These are phyloP conservation scores for Neoascia interrupta DNA, from an alignment of 2,888 invertebrate species.

Conservation along the genomic window DNA sequence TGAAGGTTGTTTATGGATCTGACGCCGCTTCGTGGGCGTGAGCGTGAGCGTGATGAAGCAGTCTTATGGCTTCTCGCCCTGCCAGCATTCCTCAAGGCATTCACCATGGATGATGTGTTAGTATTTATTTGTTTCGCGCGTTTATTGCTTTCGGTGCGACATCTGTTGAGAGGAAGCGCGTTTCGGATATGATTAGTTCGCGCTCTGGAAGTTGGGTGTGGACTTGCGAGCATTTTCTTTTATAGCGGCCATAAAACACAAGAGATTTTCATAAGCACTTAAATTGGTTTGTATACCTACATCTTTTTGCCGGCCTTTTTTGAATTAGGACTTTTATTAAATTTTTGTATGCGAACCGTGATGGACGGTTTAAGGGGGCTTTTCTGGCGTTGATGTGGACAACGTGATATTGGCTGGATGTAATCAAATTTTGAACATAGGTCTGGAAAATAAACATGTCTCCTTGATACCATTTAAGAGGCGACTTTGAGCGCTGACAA, in stretches of 20 bases:
- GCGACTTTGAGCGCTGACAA: too few species aligned
- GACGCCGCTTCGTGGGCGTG: neutral
- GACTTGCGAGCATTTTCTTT: neutral
- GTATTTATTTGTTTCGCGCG: constrained; percentile 33
- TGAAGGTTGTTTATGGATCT: constrained; percentile 45
- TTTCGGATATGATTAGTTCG: too few species aligned
- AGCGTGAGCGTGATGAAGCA: too few species aligned
- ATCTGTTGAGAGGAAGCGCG: constrained; percentile 20
- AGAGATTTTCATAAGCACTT: constrained; percentile 33
- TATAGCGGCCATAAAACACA: constrained; percentile 16
- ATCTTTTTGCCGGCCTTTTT: neutral
- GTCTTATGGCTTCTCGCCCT: constrained; percentile 5
- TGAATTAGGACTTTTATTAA: constrained; percentile 27
- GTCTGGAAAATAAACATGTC: too few species aligned
- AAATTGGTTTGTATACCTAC: neutral
- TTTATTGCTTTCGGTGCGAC: constrained; percentile 33
- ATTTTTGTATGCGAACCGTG: constrained; percentile 4
- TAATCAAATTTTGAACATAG: too few species aligned
- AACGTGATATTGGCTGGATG: too few species aligned
- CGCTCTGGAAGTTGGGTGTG: neutral
- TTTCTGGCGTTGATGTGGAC: too few species aligned
- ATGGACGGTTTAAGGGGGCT: too few species aligned
- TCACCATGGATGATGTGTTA: constrained; percentile 25
- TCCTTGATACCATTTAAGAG: too few species aligned
- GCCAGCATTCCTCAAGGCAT: constrained; percentile 3